These are phyloP conservation scores for Poecilobothrus nobilitatus DNA, from an alignment of 2,888 invertebrate species.

Conservation along the genomic window DNA sequence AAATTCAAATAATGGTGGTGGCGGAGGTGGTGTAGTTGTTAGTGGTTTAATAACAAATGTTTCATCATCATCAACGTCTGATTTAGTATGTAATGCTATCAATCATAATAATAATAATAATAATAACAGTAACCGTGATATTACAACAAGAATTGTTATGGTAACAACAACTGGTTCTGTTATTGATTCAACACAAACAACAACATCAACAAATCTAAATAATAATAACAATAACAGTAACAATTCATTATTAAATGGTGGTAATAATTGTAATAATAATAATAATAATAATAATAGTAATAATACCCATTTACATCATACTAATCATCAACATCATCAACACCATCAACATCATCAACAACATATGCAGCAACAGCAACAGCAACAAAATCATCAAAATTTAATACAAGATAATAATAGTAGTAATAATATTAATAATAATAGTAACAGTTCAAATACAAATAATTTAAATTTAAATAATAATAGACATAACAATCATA, in stretches of 20 bases:
- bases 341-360: no score
- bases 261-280: conserved; percentile 17
- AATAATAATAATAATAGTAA: conserved; percentile 23
- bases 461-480: conserved; percentile 19
- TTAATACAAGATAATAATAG: conserved; percentile 23
- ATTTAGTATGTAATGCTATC: no score
- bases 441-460: conserved; percentile 21
- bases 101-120: background rate
- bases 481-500: conserved; percentile 19
- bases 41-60: background rate
- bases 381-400: conserved; percentile 22
- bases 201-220: no score
- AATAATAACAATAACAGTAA: no score
- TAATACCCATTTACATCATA: conserved; percentile 23
- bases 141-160: conserved; percentile 12
- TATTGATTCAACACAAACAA: background rate
- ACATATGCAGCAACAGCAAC: no score
- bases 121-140: conserved; percentile 23
- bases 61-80: background rate
- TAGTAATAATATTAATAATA: conserved; percentile 22
- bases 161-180: conserved; percentile 26
- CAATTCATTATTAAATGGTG: background rate
- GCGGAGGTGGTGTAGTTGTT: conserved; percentile 17
- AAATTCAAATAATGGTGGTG: background rate
- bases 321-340: no score